These are phyloP conservation scores for Catostomus latipinnis DNA, from an alignment of 2,797 vertebrate genomes.

Conservation along the genomic window DNA sequence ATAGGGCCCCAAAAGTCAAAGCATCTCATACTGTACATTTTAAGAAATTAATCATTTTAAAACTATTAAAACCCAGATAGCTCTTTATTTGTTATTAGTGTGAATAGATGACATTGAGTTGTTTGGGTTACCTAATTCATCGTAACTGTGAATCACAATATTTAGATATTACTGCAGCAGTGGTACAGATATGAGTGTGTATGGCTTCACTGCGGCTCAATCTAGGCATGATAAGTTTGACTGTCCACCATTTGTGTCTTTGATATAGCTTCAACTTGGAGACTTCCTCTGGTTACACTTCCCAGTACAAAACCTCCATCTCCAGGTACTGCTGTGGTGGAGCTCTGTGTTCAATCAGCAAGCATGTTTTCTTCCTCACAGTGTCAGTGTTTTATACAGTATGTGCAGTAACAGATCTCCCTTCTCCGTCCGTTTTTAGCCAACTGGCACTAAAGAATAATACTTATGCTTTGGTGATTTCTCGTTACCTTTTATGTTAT, in stretches of 20 bases:
- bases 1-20: too few species aligned
- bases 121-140: background rate
- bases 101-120: too few species aligned
- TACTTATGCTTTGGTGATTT: conserved; percentile 44
- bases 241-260: conserved; percentile 58
- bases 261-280: conserved; percentile 80
- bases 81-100: too few species aligned
- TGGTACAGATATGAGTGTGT: conserved; percentile 50
- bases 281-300: conserved; percentile 75
- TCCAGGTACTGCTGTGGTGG: conserved; percentile 62
- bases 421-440: conserved; percentile 38
- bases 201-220: conserved; percentile 32
- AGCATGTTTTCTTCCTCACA: conserved; percentile 5
- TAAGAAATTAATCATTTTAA: too few species aligned
- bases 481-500: conserved; percentile 48
- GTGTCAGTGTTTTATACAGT: conserved; percentile 28
- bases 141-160: background rate
- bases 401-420: conserved; percentile 44
- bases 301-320: conserved; percentile 71
- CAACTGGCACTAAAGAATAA: conserved; percentile 32
- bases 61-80: too few species aligned
- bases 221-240: conserved; percentile 16
- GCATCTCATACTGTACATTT: too few species aligned
- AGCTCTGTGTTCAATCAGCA: conserved; percentile 30
- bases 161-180: background rate